Conservation (phyloP, 2,888 invertebrate species). For the Epinotia brunnichana region DNA sequence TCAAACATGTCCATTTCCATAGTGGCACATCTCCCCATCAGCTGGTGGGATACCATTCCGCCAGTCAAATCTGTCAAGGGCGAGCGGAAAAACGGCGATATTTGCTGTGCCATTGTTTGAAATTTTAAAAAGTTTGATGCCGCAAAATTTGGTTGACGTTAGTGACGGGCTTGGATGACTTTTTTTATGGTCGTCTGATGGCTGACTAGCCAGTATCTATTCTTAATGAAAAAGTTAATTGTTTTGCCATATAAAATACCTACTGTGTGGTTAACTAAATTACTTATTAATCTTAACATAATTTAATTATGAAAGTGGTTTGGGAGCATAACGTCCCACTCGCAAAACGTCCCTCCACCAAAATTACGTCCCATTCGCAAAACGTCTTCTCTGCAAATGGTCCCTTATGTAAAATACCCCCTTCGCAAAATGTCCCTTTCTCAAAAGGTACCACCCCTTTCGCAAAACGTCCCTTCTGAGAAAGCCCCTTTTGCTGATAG, state of each 20-base stretch:
- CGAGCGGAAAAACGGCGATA: slow-evolving; percentile 86
- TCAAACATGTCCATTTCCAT: slow-evolving; percentile 89
- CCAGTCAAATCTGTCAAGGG: slow-evolving; percentile 90
- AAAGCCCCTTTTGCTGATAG: too few relatives aligned
- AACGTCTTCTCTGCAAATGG: too few relatives aligned
- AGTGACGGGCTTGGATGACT: neutral
- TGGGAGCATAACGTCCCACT: too few relatives aligned
- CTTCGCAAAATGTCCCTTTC: too few relatives aligned
- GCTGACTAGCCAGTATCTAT: neutral
- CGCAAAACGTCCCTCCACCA: too few relatives aligned
- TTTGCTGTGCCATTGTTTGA: slow-evolving; percentile 44
- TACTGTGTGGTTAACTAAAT: too few relatives aligned
- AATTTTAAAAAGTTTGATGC: neutral
- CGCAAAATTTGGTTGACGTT: neutral
- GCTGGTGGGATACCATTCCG: slow-evolving; percentile 86
- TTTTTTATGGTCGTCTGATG: neutral
- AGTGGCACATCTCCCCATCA: slow-evolving; percentile 85
- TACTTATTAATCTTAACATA: too few relatives aligned
- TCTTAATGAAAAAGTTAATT: neutral
- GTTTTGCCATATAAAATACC: neutral
- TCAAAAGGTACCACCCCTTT: too few relatives aligned
- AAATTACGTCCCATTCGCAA: too few relatives aligned
- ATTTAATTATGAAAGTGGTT: too few relatives aligned
- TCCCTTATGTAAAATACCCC: too few relatives aligned
- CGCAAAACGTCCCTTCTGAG: too few relatives aligned